Evolutionary conservation across 2,888 invertebrate species (phyloP), one percentile per base, ranked within the genome.

Genomic region (Cerastoderma edule): DNA sequence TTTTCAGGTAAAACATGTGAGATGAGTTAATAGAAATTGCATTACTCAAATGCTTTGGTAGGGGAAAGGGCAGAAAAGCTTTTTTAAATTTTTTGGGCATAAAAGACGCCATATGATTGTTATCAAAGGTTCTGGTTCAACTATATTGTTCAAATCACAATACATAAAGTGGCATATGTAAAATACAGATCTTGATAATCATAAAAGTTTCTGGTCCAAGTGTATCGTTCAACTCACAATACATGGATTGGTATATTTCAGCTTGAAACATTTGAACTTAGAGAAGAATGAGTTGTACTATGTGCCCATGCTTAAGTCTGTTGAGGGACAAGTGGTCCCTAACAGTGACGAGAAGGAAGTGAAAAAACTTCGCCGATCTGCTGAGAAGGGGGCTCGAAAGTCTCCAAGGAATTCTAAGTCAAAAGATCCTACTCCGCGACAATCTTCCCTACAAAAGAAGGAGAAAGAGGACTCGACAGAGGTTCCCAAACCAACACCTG

Each of bases 301-400:
- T 67, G 88, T 92, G 8, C 92, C 92, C 16, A 91, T 91, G 78
- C 82, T 92, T 65, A 88, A 89, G 71, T 87, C 89, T 27, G 86
- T 89, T 2, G 90, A 89, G 72, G 91, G 91, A 0, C 80, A 85
- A 30, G 88, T 90, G 35, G 78, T 90, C 24, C 87, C 88, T 3
- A 86, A 87, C 50, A 87, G 88, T 2, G 80, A 79, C 60, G 80
- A 83, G 65, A 83, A 78, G 54, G 80, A 82, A 53, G 64, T 67
- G 19, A 60, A 72, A 46, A 77, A 72, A 53, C 71, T 78, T 10
- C 65, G 73, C 50, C 70, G 77, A 53, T 83, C 80, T 13, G 83
- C 77, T 16, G 76, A 75, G 63, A 85, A 81, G 53, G 79, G 79
- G 16, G 83, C 81, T 56, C 74, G 81, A 67, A 75, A 65, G 46